Percentiles rank a stretch among this genome's conserved stretches.
Conservation (phyloP, 92 coral and sea anemone species). For the Epizoanthus fatuus region DNA sequence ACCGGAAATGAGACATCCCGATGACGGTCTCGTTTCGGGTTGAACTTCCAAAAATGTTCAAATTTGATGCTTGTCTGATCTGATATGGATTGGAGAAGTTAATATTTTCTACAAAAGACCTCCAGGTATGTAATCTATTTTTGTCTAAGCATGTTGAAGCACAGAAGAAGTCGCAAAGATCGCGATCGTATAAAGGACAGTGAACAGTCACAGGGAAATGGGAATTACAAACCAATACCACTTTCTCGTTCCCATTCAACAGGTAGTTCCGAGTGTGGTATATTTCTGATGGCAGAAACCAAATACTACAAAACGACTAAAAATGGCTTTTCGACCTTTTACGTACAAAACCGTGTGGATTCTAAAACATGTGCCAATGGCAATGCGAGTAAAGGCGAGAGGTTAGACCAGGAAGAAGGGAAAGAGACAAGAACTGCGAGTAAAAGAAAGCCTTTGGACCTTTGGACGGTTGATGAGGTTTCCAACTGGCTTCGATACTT, state of each 20-base stretch:
- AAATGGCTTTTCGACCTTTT: conserved; percentile 40
- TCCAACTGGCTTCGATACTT: conserved; percentile 36
- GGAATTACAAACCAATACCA: conserved; percentile 2
- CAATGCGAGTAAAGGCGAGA: background rate
- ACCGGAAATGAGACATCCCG: conserved; percentile 15
- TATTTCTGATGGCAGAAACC: conserved; percentile 5
- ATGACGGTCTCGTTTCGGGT: no score
- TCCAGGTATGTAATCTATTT: conserved; percentile 19
- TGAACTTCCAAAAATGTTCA: conserved; percentile 14
- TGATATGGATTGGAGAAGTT: no score
- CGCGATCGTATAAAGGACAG: conserved; percentile 16
- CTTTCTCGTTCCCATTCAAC: conserved; percentile 15
- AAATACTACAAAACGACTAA: conserved; percentile 30
- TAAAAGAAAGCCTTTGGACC: conserved; percentile 24
- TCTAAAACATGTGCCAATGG: conserved; percentile 9
- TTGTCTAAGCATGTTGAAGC: conserved; percentile 42
- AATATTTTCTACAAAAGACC: conserved; percentile 6
- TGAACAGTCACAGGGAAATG: background rate
- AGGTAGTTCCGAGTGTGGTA: conserved; percentile 11
- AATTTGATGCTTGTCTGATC: background rate
- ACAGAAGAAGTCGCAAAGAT: conserved; percentile 40
- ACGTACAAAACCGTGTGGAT: conserved; percentile 4
- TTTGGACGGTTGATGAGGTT: conserved; percentile 31
- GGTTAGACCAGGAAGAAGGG: background rate
- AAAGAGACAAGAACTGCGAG: background rate